Base-by-base conservation (phyloP, 2,888 invertebrate genomes). In the Phasia obesa region DNA sequence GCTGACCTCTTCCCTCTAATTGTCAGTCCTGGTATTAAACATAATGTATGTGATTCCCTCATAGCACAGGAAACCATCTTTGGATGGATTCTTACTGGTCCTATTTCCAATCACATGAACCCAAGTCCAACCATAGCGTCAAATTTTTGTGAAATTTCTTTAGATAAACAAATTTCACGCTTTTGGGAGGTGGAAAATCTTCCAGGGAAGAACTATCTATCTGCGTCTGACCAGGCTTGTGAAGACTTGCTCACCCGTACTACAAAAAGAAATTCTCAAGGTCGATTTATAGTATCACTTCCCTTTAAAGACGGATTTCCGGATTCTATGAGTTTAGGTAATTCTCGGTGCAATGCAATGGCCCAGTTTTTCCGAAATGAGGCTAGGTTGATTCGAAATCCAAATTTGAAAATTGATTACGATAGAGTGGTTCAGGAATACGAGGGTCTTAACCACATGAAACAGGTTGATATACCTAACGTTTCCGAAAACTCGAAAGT, bases 51-150 rank as follows among this genome's bases (percentile, higher is more conserved):
- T 59, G 35, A 21, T 17, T 53, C 69, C 3, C 38, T 77, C 15
- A 62, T 77, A 17, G 69, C 60, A 5, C 69, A 77, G 17, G 77
- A 77, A 13, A 77, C 70, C 5, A 53, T 77, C 2, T 77, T 77
- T 35, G 42, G 69, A 1, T 69, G 60, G 60, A 69, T 69, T 25
- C 31, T 69, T 7, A 69, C 69, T 1, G 76, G 51, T 4, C 59
- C 76, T 42, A 13, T 60, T 1, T n/a, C 60, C 5, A 19, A 15
- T 27, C n/a, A n/a, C n/a, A n/a, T n/a, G n/a, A n/a, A n/a, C n/a
- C n/a, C n/a, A n/a, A n/a, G n/a, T n/a, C n/a, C n/a, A n/a, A n/a
- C n/a, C 9, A 31, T 31, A 31, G 9, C 9, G 5, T 31, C 31
- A 7, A 7, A 31, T 9, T 31, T 31, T 31, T 31, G 31, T 31